phyloP scores from a whole-genome alignment of 2,888 invertebrate genomes.

The Macrosoma leucophasiata region DNA sequence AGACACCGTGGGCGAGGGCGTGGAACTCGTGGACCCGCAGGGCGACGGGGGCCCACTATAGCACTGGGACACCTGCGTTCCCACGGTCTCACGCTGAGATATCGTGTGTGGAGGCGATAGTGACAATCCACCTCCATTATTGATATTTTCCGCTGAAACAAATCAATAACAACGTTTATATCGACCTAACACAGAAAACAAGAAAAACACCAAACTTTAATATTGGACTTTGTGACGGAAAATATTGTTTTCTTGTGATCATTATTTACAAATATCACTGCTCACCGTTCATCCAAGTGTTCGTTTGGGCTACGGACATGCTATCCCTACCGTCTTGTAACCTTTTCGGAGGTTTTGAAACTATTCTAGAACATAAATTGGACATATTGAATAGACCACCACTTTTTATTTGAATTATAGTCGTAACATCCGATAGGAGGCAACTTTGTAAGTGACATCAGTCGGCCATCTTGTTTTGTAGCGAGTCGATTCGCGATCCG shows the following conservation, averaged over 20 bases:
- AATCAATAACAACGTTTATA: conserved; percentile 14
- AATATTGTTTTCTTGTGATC: no score
- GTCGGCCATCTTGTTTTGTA: conserved; percentile 29
- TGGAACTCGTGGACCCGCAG: conserved; percentile 79
- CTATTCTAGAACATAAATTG: conserved; percentile 85
- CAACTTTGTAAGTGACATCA: conserved; percentile 16
- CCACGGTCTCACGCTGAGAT: conserved; percentile 80
- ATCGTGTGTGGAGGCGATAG: conserved; percentile 84
- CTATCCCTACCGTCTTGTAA: conserved; percentile 82
- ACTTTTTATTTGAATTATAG: conserved; percentile 20
- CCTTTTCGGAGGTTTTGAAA: conserved; percentile 84
- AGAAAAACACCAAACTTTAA: conserved; percentile 24
- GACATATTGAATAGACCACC: conserved; percentile 70
- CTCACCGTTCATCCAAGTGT: conserved; percentile 92
- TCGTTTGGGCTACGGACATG: conserved; percentile 87
- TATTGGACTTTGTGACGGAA: conserved; percentile 27
- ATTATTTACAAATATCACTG: conserved; percentile 39
- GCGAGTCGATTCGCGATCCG: background rate
- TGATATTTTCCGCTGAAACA: conserved; percentile 81
- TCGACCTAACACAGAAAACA: conserved; percentile 31
- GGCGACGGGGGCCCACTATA: conserved; percentile 88
- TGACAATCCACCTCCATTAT: conserved; percentile 83
- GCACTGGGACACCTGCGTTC: conserved; percentile 85
- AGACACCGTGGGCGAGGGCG: conserved; percentile 68
- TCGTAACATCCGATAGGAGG: conserved; percentile 4